Evolutionary conservation across 2,797 vertebrate genomes (phyloP), one percentile per base, ranked within the genome.

Genomic region (Botia kubotai): DNA sequence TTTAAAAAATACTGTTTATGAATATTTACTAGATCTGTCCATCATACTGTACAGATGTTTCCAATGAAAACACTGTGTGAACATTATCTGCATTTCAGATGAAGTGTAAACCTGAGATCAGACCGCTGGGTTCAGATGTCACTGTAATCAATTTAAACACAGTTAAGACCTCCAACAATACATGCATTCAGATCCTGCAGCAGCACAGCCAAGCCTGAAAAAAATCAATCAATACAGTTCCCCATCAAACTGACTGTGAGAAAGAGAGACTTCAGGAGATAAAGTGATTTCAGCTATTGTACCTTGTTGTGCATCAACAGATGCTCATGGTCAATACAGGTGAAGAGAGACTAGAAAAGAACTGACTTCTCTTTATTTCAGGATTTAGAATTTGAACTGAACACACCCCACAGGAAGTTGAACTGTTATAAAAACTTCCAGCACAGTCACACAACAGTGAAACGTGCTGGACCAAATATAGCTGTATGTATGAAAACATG

Each of bases 81-180:
- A 58, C 76, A 77, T 80, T 74, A 29, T 66, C 48, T 46, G 14
- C 8, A 39, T 72, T 79, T 75, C 67, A 48, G 80, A 52, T 26
- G 70, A 13, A 72, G 76, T 5, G 33, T 55, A 43, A 50, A 17
- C 26, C 77, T 53, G 57, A 68, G 33, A 68, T 57, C 62, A 19
- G 68, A 67, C 39, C 36, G 69, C 70, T 63, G 67, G 75, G 71
- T 52, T 71, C 81, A 60, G 72, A 7, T 65, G 65, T 48, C 72
- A 80, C 75, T 82, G 80, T 63, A 72, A 84, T 87, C 87, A 84
- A 85, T 87, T 87, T 79, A 85, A 88, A 86, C 79, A 82, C 65
- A 75, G 83, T 84, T 86, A 84, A 83, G 60, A 78, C 83, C 72
- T 79, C 77, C 84, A 82, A 82, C 72, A 70, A 88, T 75, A 82